Percentiles rank a stretch among this genome's conserved stretches.
Evolutionary conservation across 2,888 invertebrate species (phyloP).

Genomic region (Mimas tiliae): DNA sequence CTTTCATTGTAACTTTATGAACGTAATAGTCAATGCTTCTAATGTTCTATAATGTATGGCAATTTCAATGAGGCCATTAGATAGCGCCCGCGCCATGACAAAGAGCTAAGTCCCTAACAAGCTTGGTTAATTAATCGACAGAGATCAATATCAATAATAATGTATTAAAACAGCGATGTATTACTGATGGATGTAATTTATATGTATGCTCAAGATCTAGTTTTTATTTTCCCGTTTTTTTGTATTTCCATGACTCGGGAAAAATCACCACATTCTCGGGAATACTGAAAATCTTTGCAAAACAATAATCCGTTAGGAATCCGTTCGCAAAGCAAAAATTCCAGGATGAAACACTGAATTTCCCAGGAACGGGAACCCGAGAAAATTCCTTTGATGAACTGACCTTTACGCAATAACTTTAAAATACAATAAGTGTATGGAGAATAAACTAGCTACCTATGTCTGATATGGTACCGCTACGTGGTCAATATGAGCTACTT

Average conservation of each 20-base stretch:
- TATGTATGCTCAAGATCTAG: not conserved
- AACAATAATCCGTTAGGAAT: too few species aligned
- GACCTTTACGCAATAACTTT: constrained; percentile 20
- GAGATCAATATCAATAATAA: constrained; percentile 13
- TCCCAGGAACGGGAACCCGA: too few species aligned
- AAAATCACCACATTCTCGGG: too few species aligned
- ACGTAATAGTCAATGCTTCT: constrained; percentile 26
- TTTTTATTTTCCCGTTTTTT: too few species aligned
- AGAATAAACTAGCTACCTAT: constrained; percentile 3
- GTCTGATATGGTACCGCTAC: constrained; percentile 46
- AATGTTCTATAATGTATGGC: not conserved
- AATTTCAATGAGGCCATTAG: not conserved
- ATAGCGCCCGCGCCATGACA: not conserved
- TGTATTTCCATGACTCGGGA: too few species aligned
- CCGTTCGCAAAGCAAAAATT: too few species aligned
- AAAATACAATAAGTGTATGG: constrained; percentile 1
- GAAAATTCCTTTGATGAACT: constrained; percentile 8
- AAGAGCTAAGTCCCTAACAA: not conserved
- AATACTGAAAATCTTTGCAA: too few species aligned
- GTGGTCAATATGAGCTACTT: constrained; percentile 33
- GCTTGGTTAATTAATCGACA: not conserved
- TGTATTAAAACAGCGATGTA: not conserved
- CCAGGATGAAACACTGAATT: too few species aligned
- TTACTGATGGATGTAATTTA: constrained; percentile 4
- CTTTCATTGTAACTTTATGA: constrained; percentile 32